Conservation (phyloP, 1,140 invertebrate genomes). For the Drosophila erecta region DNA sequence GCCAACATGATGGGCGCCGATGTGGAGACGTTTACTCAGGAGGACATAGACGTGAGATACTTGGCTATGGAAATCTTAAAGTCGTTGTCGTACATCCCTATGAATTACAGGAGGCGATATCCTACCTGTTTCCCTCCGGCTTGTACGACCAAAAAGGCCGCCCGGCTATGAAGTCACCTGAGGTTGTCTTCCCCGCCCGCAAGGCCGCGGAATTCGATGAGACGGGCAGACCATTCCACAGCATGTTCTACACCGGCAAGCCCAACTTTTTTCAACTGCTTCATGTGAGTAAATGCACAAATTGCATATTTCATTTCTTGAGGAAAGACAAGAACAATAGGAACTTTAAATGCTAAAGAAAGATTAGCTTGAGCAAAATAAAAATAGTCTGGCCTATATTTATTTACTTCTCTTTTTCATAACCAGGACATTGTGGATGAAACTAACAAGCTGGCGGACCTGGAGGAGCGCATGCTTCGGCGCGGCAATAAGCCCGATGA, state of each 20-base stretch:
- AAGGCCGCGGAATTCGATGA: slow-evolving; percentile 96
- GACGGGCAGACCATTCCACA: slow-evolving; percentile 94
- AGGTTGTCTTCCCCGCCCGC: slow-evolving; percentile 92
- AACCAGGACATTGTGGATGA: slow-evolving; percentile 87
- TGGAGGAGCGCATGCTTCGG: slow-evolving; percentile 89
- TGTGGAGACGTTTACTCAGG: slow-evolving; percentile 93
- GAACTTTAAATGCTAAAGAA: too few relatives aligned
- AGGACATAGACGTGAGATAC: slow-evolving; percentile 92
- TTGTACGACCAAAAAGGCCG: slow-evolving; percentile 92
- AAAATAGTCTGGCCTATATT: too few relatives aligned
- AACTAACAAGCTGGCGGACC: slow-evolving; percentile 88
- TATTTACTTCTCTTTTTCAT: background rate
- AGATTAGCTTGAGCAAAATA: too few relatives aligned
- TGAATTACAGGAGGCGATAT: slow-evolving; percentile 90
- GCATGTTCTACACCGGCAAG: slow-evolving; percentile 94
- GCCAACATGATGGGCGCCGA: slow-evolving; percentile 99
- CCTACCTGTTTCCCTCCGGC: slow-evolving; percentile 96
- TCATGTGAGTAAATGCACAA: slow-evolving; percentile 87
- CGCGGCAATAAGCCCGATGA: slow-evolving; percentile 87
- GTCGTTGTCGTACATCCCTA: background rate
- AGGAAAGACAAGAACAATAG: too few relatives aligned
- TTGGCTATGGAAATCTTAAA: background rate
- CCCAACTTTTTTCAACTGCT: slow-evolving; percentile 93
- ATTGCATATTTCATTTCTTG: too few relatives aligned
- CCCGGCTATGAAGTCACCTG: slow-evolving; percentile 94